Percentiles rank a stretch among this genome's conserved stretches.
Conservation (phyloP, 2,797 vertebrate species). For the Amazona finschi region DNA sequence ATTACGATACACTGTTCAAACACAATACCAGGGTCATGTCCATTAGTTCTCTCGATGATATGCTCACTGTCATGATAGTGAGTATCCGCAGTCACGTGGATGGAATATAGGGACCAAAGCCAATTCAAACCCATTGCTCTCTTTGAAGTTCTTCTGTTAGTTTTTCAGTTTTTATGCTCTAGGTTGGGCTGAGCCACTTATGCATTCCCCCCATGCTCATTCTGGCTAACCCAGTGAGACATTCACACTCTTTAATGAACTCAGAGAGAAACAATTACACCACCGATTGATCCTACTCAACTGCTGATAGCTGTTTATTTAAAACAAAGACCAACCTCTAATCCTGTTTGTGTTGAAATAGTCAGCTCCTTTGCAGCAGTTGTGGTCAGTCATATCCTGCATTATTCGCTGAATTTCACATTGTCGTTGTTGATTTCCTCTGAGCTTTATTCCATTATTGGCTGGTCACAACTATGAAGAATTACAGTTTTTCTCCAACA, state of each 20-base stretch:
- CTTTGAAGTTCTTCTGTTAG: background rate
- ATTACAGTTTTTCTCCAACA: background rate
- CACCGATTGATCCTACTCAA: background rate
- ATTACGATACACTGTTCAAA: background rate
- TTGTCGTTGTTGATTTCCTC: background rate
- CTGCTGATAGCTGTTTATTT: background rate
- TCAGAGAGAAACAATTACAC: background rate
- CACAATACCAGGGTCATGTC: rapidly evolving
- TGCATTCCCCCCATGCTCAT: background rate
- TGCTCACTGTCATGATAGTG: background rate
- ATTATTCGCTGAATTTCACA: background rate
- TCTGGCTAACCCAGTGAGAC: background rate
- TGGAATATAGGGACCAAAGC: background rate
- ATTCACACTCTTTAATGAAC: background rate
- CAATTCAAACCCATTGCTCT: background rate
- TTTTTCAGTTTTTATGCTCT: background rate
- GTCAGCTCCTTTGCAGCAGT: background rate
- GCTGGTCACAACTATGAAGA: background rate
- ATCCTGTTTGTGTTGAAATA: background rate
- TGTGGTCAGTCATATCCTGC: background rate
- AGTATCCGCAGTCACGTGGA: rapidly evolving
- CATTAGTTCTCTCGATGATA: rapidly evolving
- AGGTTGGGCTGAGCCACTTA: background rate
- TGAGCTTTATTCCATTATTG: background rate
- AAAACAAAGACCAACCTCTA: background rate